phyloP scores from a whole-genome alignment of 2,888 invertebrate species.

The Emmelina monodactyla region DNA sequence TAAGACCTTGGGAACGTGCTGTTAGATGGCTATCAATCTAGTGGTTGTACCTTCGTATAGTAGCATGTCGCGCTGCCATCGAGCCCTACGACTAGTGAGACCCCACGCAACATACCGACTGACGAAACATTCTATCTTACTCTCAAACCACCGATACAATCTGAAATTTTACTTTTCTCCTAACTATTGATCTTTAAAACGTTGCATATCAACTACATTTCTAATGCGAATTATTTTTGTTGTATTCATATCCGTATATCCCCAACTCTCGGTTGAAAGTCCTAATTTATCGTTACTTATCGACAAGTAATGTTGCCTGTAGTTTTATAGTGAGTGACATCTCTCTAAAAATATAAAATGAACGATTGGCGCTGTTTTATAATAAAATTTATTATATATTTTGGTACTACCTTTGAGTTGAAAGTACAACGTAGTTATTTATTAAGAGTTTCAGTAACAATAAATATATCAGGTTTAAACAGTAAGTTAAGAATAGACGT shows the following conservation, averaged over 20 bases:
- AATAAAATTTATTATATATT: slow-evolving; percentile 49
- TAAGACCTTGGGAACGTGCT: no score
- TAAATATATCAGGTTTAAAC: slow-evolving; percentile 41
- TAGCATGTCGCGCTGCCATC: no score
- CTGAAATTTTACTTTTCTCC: slow-evolving; percentile 38
- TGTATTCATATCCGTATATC: slow-evolving; percentile 53
- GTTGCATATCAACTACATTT: slow-evolving; percentile 66
- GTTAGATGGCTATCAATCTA: no score
- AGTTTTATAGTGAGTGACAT: slow-evolving; percentile 49
- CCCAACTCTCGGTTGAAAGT: slow-evolving; percentile 43
- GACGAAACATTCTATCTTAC: no score
- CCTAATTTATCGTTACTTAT: slow-evolving; percentile 53
- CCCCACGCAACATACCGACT: no score
- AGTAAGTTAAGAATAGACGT: slow-evolving; percentile 50
- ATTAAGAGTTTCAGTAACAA: slow-evolving; percentile 48
- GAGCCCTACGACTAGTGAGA: no score
- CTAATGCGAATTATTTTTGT: slow-evolving; percentile 58
- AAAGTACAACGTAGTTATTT: slow-evolving; percentile 62
- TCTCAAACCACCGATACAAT: slow-evolving; percentile 63
- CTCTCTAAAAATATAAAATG: slow-evolving; percentile 45
- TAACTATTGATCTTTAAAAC: slow-evolving; percentile 53
- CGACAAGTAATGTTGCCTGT: slow-evolving; percentile 42
- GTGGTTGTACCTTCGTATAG: no score
- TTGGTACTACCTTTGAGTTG: slow-evolving; percentile 64
- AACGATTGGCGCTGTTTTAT: slow-evolving; percentile 50